Evolutionary conservation across 2,113 vertebrate genomes (phyloP).

Genomic region (Steatornis caripensis): DNA sequence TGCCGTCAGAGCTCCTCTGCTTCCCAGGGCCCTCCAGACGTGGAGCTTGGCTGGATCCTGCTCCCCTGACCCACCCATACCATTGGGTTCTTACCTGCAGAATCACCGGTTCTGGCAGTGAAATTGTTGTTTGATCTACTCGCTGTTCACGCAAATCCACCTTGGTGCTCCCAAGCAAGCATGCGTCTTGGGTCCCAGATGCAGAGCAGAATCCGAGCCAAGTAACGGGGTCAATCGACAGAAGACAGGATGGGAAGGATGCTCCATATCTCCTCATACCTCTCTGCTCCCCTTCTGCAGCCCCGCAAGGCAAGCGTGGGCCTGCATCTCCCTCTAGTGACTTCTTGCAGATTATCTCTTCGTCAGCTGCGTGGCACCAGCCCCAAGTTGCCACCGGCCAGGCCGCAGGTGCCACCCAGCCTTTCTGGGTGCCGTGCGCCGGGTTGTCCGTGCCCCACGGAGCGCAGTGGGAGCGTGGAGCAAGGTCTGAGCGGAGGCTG

Average conservation of each 20-base stretch:
- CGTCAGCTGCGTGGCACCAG: not conserved
- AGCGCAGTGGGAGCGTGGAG: rapidly evolving
- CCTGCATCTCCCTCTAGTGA: slow-evolving; percentile 63
- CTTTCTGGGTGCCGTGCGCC: rapidly evolving
- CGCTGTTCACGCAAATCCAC: not conserved
- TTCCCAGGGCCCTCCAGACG: not conserved
- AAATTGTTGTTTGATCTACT: not conserved
- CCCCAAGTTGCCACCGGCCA: not conserved
- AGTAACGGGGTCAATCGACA: rapidly evolving
- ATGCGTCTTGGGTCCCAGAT: rapidly evolving
- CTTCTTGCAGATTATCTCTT: not conserved
- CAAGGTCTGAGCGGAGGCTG: not conserved
- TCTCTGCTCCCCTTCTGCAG: not conserved
- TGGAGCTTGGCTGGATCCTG: rapidly evolving
- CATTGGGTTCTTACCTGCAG: not conserved
- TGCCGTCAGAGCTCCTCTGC: not conserved
- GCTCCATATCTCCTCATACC: not conserved
- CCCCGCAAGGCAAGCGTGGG: not conserved
- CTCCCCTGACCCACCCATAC: not conserved
- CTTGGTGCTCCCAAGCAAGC: not conserved
- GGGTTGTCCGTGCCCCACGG: rapidly evolving
- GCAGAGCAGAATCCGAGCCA: not conserved
- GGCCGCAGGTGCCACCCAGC: not conserved
- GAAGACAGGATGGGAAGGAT: not conserved
- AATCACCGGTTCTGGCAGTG: not conserved